phyloP scores from a whole-genome alignment of 2,113 vertebrate genomes.

The Microtus oregoni region DNA sequence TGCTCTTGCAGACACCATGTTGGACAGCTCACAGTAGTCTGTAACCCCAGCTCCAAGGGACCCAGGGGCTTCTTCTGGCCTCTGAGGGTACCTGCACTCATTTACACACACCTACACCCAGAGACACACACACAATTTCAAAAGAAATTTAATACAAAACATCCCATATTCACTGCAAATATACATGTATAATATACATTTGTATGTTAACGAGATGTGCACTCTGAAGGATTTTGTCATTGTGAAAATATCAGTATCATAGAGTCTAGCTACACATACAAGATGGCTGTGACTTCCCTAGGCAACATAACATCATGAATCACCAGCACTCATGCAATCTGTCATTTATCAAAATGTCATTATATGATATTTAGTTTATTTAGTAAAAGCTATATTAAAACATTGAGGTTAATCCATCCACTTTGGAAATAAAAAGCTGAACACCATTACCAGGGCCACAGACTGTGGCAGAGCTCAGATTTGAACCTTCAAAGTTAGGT shows the following conservation, averaged over 20 bases:
- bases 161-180: not conserved
- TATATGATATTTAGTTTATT: not conserved
- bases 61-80: not conserved
- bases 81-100: not conserved
- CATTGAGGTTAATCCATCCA: not conserved
- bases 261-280: not conserved
- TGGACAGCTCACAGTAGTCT: not conserved
- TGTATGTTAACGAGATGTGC: not conserved
- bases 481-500: not conserved
- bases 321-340: too few relatives aligned
- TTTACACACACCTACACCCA: not conserved
- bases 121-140: not conserved
- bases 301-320: not conserved
- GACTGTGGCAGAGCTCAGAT: fast-evolving
- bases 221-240: not conserved
- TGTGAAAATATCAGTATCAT: not conserved
- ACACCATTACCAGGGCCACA: not conserved
- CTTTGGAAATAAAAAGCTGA: constrained; percentile 2
- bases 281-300: not conserved
- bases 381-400: not conserved
- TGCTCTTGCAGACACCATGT: not conserved
- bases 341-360: not conserved
- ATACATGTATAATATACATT: not conserved
- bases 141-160: not conserved
- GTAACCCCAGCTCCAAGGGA: not conserved